These are phyloP conservation scores for Drosophila algonquin DNA, from an alignment of 2,888 invertebrate genomes.

Conservation along the genomic window DNA sequence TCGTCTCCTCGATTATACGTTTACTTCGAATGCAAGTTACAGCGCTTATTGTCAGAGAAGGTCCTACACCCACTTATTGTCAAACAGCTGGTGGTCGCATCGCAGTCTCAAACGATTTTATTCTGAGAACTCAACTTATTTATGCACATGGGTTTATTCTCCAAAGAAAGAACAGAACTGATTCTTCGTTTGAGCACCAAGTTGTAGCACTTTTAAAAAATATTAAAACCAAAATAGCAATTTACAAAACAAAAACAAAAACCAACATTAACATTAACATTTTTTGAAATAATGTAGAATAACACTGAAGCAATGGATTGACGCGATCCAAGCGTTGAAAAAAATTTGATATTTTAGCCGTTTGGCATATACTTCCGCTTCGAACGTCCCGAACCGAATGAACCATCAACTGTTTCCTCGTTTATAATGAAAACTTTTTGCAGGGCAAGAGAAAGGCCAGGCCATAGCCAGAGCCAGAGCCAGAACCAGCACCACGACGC, in stretches of 20 bases:
- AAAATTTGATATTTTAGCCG: conserved; percentile 15
- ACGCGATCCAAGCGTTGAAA: background rate
- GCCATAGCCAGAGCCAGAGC: conserved; percentile 10
- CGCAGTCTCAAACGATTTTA: background rate
- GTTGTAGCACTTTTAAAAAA: background rate
- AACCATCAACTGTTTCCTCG: conserved; percentile 80
- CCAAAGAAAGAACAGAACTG: background rate
- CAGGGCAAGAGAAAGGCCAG: conserved; percentile 41
- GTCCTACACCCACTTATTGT: background rate
- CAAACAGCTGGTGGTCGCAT: background rate
- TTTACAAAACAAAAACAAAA: background rate
- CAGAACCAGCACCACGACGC: conserved; percentile 31
- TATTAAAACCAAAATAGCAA: background rate
- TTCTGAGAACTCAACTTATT: background rate
- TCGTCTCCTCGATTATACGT: background rate
- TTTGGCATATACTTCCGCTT: conserved; percentile 75
- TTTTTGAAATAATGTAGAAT: background rate
- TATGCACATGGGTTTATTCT: background rate
- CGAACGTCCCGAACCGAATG: conserved; percentile 82
- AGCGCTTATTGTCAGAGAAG: background rate
- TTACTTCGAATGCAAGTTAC: no score
- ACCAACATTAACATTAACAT: background rate
- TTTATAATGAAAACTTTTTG: conserved; percentile 81
- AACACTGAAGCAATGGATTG: background rate
- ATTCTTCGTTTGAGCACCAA: background rate